Evolutionary conservation across 2,113 vertebrate species (phyloP).

Genomic region (Chelonoidis abingdonii): DNA sequence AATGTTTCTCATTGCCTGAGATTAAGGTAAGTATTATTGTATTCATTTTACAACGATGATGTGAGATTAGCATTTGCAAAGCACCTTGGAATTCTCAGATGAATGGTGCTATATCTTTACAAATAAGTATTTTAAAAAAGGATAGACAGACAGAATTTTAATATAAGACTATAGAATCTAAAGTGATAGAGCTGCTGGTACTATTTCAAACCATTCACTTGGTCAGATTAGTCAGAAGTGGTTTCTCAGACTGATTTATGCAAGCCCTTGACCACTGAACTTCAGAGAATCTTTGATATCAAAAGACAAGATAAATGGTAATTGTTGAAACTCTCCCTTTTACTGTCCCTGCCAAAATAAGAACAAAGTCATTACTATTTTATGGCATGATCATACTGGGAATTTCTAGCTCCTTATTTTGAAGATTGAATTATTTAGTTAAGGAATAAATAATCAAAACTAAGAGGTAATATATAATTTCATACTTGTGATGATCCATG

Average conservation of each 20-base stretch:
- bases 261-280: constrained; percentile 35
- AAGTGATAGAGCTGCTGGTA: not conserved
- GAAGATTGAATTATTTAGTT: constrained; percentile 11
- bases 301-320: constrained; percentile 34
- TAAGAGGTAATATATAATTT: not conserved
- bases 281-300: constrained; percentile 40
- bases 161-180: not conserved
- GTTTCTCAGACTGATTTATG: constrained; percentile 35
- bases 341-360: constrained; percentile 35
- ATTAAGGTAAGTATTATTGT: no score
- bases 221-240: constrained; percentile 29
- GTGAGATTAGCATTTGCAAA: not conserved
- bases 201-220: constrained; percentile 7
- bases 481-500: not conserved
- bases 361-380: constrained; percentile 12
- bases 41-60: not conserved
- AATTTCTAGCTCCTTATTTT: constrained; percentile 29
- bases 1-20: not conserved
- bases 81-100: not conserved
- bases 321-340: constrained; percentile 37
- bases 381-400: not conserved
- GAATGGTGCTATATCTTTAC: not conserved
- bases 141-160: not conserved
- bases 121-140: not conserved
- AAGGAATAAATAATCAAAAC: constrained; percentile 28